Evolutionary conservation across 2,888 invertebrate species (phyloP).

Genomic region (Automeris io): DNA sequence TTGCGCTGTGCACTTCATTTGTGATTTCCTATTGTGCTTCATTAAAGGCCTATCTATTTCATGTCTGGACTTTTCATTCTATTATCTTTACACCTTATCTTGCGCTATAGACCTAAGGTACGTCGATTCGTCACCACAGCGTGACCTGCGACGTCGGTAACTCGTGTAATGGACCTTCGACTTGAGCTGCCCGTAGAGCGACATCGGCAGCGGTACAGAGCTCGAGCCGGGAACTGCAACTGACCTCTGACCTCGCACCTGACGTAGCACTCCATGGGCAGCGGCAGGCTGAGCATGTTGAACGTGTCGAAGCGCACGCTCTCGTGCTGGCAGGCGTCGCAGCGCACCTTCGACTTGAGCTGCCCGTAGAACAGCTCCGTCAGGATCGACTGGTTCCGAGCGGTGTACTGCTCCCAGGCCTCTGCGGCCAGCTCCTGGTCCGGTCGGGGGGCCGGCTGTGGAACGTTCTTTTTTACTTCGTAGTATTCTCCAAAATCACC

Average conservation of each 20-base stretch:
- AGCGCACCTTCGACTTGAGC: constrained; percentile 90
- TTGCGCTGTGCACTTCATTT: too few relatives aligned
- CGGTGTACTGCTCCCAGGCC: constrained; percentile 90
- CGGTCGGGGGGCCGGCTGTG: constrained; percentile 5
- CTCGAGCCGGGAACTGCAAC: constrained; percentile 21
- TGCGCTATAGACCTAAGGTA: too few relatives aligned
- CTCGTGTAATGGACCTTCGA: constrained; percentile 91
- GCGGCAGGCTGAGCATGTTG: constrained; percentile 91
- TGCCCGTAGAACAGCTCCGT: constrained; percentile 95
- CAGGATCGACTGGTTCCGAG: constrained; percentile 90
- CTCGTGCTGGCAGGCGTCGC: constrained; percentile 88
- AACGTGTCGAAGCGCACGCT: constrained; percentile 95
- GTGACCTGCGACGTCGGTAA: too few relatives aligned
- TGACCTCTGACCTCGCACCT: constrained; percentile 85
- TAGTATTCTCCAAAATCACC: too few relatives aligned
- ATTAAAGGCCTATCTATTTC: too few relatives aligned
- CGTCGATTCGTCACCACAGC: too few relatives aligned
- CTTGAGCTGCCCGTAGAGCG: constrained; percentile 95
- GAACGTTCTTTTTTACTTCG: too few relatives aligned
- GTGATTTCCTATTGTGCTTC: too few relatives aligned
- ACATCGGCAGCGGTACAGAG: constrained; percentile 92
- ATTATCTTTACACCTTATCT: too few relatives aligned
- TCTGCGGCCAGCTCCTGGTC: constrained; percentile 78
- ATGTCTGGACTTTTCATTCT: too few relatives aligned
- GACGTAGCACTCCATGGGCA: constrained; percentile 92